These are phyloP conservation scores for Bombylius major DNA, from an alignment of 2,888 invertebrate genomes.

Conservation along the genomic window DNA sequence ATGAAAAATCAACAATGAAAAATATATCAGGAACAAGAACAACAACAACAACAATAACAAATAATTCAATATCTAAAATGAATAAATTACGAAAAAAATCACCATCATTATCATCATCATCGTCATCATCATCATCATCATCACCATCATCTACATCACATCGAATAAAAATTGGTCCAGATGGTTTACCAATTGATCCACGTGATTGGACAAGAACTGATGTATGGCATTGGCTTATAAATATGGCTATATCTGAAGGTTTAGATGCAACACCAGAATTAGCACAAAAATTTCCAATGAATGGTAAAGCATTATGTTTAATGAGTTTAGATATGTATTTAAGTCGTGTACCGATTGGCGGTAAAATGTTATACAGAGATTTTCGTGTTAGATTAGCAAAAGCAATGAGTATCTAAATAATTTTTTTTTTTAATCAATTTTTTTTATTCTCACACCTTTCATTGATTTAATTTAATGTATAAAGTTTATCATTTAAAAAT, in stretches of 20 bases:
- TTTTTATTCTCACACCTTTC: too few relatives aligned
- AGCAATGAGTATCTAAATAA: slow-evolving; percentile 44
- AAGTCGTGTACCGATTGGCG: slow-evolving; percentile 53
- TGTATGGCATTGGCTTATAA: slow-evolving; percentile 52
- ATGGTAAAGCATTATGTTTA: slow-evolving; percentile 65
- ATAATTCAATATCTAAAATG: slow-evolving; percentile 8
- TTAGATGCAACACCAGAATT: slow-evolving; percentile 32
- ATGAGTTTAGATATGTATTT: slow-evolving; percentile 68
- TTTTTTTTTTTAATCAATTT: too few relatives aligned
- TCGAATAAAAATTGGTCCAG: slow-evolving; percentile 22
- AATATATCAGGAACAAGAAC: slow-evolving; percentile 3
- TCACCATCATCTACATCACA: slow-evolving; percentile 17
- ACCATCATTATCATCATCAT: slow-evolving; percentile 21
- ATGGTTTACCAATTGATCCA: slow-evolving; percentile 46
- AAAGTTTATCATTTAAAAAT: too few relatives aligned
- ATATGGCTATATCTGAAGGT: slow-evolving; percentile 43
- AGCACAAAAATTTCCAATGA: slow-evolving; percentile 56
- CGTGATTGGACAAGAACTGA: slow-evolving; percentile 57
- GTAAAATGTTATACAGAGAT: slow-evolving; percentile 56
- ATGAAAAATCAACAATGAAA: slow-evolving; percentile 10
- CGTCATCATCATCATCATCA: neutral
- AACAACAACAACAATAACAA: slow-evolving; percentile 10
- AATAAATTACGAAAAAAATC: slow-evolving; percentile 5
- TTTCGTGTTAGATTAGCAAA: slow-evolving; percentile 54
- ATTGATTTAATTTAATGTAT: too few relatives aligned